phyloP scores from a whole-genome alignment of 2,113 vertebrate genomes.

The Oxyruncus cristatus region DNA sequence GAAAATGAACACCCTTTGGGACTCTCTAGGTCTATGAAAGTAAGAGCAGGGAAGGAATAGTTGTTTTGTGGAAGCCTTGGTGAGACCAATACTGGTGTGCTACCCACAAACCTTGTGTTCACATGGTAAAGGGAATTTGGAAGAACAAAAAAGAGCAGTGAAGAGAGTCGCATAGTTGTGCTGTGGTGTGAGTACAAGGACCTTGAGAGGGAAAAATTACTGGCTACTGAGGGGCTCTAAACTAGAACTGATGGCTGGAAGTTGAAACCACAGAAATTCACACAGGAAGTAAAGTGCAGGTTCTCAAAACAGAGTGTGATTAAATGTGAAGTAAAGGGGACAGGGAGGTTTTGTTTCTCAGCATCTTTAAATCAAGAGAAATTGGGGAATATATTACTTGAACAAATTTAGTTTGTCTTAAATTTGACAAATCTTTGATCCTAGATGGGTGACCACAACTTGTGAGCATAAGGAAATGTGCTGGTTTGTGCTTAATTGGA shows the following conservation, averaged over 20 bases:
- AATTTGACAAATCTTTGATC: not conserved
- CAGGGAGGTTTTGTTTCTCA: not conserved
- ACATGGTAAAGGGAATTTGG: not conserved
- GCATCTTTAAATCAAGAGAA: not conserved
- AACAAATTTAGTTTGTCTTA: not conserved
- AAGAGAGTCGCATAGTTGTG: not conserved
- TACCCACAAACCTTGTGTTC: not conserved
- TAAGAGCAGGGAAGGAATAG: not conserved
- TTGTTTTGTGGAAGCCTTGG: not conserved
- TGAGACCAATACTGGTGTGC: not conserved
- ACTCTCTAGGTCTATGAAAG: not conserved
- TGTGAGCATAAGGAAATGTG: not conserved
- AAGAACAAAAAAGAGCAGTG: not conserved
- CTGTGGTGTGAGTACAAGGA: rapidly evolving
- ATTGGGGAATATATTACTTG: not conserved
- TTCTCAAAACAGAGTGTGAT: not conserved
- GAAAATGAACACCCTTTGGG: not conserved
- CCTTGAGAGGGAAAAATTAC: not conserved
- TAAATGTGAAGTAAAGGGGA: not conserved
- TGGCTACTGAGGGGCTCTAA: not conserved
- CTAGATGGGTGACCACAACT: not conserved
- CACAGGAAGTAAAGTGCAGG: not conserved
- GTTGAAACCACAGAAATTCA: not conserved
- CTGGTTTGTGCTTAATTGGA: not conserved
- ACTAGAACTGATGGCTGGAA: not conserved